A percentile compares a stretch with the other conserved stretches of the same genome.
phyloP scores from a whole-genome alignment of 2,888 invertebrate genomes.

The Cheilosia variabilis region DNA sequence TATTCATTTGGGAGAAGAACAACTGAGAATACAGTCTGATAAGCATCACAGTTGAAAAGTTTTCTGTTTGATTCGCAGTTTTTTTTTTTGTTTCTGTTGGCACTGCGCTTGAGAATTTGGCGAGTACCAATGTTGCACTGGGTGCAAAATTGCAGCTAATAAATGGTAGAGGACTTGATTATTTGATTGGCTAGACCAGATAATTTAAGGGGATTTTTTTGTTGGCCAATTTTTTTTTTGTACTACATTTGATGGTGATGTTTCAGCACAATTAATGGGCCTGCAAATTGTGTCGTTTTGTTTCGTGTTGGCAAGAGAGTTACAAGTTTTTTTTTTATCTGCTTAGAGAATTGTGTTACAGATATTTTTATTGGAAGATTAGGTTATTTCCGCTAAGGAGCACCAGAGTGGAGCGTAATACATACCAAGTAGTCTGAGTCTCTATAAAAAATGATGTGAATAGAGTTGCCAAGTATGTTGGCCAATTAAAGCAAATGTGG shows the following conservation, averaged over 20 bases:
- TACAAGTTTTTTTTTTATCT: neutral
- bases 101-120: conserved; percentile 35
- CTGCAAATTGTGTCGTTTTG: conserved; percentile 45
- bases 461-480: no score
- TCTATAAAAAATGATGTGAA: neutral
- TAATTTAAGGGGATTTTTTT: conserved; percentile 18
- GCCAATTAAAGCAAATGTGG: no score
- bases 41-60: conserved; percentile 60
- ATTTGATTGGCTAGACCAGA: conserved; percentile 70
- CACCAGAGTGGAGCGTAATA: neutral
- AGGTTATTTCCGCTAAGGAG: conserved; percentile 22
- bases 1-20: conserved; percentile 32
- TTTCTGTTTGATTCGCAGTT: conserved; percentile 44
- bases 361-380: conserved; percentile 19
- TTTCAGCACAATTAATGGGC: conserved; percentile 53
- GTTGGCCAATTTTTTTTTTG: conserved; percentile 13
- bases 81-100: conserved; percentile 37
- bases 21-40: conserved; percentile 48
- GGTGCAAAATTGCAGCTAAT: conserved; percentile 4
- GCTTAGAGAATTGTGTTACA: neutral
- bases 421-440: neutral
- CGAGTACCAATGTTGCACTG: conserved; percentile 20
- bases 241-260: conserved; percentile 35
- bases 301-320: conserved; percentile 29
- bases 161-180: conserved; percentile 54